phyloP scores from a whole-genome alignment of 1,140 invertebrate genomes.

The Macrosteles quadrilineatus region DNA sequence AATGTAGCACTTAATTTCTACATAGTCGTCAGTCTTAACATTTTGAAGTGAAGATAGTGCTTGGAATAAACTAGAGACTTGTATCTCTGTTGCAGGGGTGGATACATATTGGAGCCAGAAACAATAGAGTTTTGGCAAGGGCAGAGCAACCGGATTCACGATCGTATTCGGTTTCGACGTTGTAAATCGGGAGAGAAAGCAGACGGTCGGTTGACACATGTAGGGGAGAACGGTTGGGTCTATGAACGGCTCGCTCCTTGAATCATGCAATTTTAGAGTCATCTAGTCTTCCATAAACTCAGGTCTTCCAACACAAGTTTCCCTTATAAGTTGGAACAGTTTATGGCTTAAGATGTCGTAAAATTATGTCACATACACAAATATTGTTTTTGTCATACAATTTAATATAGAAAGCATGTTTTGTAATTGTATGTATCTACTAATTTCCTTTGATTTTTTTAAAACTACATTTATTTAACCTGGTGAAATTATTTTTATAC shows the following conservation, averaged over 20 bases:
- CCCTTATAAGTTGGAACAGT: no score
- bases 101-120: slow-evolving; percentile 80
- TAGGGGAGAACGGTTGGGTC: slow-evolving; percentile 88
- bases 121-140: slow-evolving; percentile 97
- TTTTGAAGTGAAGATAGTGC: background rate
- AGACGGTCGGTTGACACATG: slow-evolving; percentile 63
- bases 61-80: slow-evolving; percentile 30
- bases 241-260: slow-evolving; percentile 87
- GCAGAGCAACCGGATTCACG: slow-evolving; percentile 88
- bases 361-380: no score
- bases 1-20: background rate
- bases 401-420: no score
- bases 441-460: no score
- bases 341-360: no score
- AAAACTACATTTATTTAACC: no score
- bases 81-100: slow-evolving; percentile 80
- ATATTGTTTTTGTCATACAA: no score
- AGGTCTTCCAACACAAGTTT: no score
- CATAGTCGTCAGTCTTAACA: background rate
- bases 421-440: no score
- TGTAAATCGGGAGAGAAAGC: slow-evolving; percentile 57
- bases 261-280: slow-evolving; percentile 31
- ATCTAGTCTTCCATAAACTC: no score
- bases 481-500: no score
- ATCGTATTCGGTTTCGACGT: slow-evolving; percentile 82